phyloP scores from a whole-genome alignment of 2,797 vertebrate genomes.

The Hylomyscus alleni region DNA sequence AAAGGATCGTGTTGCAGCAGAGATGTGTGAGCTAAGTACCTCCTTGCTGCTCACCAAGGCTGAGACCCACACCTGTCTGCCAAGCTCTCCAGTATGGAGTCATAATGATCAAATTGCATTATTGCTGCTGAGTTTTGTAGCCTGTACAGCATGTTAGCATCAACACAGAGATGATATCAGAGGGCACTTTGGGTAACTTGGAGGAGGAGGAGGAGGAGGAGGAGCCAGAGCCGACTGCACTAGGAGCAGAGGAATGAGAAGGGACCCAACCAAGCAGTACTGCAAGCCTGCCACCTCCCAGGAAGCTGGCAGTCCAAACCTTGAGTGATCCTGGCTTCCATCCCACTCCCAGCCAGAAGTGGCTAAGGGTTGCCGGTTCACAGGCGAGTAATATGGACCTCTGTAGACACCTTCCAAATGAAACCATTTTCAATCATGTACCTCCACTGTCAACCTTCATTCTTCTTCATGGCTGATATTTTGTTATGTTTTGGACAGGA shows the following conservation, averaged over 20 bases:
- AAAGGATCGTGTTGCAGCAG: background rate
- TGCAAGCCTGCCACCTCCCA: background rate
- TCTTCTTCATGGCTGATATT: background rate
- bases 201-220: background rate
- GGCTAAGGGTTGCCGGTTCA: background rate
- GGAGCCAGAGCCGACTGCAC: background rate
- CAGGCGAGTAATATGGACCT: background rate
- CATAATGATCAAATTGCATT: background rate
- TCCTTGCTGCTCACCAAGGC: background rate
- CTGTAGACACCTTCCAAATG: background rate
- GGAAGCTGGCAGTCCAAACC: background rate
- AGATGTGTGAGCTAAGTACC: background rate
- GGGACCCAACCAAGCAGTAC: background rate
- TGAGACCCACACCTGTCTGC: background rate
- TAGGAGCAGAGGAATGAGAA: background rate
- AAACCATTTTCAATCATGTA: background rate
- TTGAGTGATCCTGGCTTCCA: background rate
- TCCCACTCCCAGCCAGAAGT: background rate
- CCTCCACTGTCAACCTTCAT: no score
- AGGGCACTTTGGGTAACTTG: background rate
- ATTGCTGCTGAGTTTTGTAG: constrained; percentile 24
- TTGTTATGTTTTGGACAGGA: background rate
- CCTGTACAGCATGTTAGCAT: background rate
- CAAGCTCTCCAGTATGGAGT: background rate
- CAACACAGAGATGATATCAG: background rate